Percentiles rank a stretch among this genome's conserved stretches.
Conservation (phyloP, 2,113 vertebrate species). For the Dromaius novaehollandiae region DNA sequence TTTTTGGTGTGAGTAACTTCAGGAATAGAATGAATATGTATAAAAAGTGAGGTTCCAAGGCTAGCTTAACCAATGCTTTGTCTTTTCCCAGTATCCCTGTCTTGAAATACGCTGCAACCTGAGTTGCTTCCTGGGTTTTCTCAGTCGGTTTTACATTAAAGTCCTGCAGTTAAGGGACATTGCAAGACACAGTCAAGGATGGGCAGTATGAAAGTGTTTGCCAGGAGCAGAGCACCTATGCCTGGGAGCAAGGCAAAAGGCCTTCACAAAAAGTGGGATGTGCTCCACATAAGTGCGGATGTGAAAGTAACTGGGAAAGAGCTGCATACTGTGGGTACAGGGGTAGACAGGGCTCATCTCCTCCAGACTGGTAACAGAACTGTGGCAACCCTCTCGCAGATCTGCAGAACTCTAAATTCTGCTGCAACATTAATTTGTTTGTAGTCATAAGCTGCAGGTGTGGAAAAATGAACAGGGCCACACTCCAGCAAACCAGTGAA, state of each 20-base stretch:
- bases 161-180: fast-evolving
- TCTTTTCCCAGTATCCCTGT: not conserved
- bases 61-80: not conserved
- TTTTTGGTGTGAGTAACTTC: not conserved
- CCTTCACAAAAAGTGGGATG: not conserved
- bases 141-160: fast-evolving
- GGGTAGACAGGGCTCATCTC: fast-evolving
- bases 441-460: not conserved
- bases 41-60: not conserved
- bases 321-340: not conserved
- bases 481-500: fast-evolving
- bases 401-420: not conserved
- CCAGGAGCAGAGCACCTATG: fast-evolving
- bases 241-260: not conserved
- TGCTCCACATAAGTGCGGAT: too few species aligned
- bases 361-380: not conserved
- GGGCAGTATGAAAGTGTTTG: not conserved
- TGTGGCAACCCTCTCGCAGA: not conserved
- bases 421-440: fast-evolving
- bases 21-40: not conserved
- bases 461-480: not conserved
- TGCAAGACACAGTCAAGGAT: fast-evolving
- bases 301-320: fast-evolving
- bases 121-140: not conserved
- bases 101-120: not conserved